phyloP scores from a whole-genome alignment of 1,140 invertebrate genomes.

The Chionoecetes opilio region DNA sequence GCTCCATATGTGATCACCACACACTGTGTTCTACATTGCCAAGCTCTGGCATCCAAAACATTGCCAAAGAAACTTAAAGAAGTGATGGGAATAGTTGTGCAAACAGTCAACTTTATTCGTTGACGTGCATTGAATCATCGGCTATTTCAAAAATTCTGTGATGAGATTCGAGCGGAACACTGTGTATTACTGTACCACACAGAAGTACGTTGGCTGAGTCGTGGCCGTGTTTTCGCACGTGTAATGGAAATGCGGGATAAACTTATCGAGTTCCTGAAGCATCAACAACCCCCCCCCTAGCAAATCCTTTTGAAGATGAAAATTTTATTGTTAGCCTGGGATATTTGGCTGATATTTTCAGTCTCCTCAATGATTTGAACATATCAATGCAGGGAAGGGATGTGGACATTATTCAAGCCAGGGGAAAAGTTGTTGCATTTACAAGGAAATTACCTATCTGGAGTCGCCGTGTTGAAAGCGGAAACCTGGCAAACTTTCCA shows the following conservation, averaged over 20 bases:
- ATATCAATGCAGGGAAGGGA: slow-evolving; percentile 78
- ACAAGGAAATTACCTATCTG: no score
- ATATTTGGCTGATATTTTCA: slow-evolving; percentile 80
- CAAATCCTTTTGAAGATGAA: slow-evolving; percentile 73
- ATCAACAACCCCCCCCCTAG: slow-evolving; percentile 54
- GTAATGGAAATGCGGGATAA: slow-evolving; percentile 66
- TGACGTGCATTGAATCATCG: slow-evolving; percentile 67
- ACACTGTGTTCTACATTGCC: slow-evolving; percentile 43
- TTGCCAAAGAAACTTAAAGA: slow-evolving; percentile 64
- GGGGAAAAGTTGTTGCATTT: no score
- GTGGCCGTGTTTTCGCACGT: no score
- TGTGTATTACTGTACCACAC: slow-evolving; percentile 62
- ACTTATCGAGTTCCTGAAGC: slow-evolving; percentile 62
- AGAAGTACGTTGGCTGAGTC: no score
- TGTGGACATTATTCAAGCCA: slow-evolving; percentile 53
- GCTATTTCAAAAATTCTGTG: slow-evolving; percentile 74
- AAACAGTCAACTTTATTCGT: no score
- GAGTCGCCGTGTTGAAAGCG: no score
- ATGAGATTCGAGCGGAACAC: slow-evolving; percentile 75
- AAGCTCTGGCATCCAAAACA: slow-evolving; percentile 63
- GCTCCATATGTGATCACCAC: no score
- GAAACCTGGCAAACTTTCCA: slow-evolving; percentile 72
- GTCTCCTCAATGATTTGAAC: slow-evolving; percentile 79
- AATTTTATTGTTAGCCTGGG: slow-evolving; percentile 73
- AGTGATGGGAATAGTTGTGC: slow-evolving; percentile 72